Evolutionary conservation across 2,888 invertebrate genomes (phyloP).

Genomic region (Camptogramma bilineatum): DNA sequence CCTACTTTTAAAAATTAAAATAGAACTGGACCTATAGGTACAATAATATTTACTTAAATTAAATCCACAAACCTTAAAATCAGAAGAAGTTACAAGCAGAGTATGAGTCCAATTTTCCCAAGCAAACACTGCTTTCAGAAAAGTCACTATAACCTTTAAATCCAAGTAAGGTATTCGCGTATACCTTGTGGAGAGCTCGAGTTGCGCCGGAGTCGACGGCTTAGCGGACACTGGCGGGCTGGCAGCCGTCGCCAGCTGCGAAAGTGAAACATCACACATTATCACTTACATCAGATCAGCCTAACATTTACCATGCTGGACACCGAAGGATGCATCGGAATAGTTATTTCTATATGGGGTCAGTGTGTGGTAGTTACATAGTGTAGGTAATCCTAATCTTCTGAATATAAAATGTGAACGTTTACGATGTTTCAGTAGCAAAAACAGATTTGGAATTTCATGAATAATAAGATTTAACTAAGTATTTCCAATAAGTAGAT

Average conservation of each 20-base stretch:
- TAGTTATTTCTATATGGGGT: neutral
- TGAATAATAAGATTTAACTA: too few relatives aligned
- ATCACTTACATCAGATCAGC: constrained; percentile 70
- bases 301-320: constrained; percentile 70
- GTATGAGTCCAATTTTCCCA: constrained; percentile 6
- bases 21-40: too few relatives aligned
- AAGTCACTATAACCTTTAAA: constrained; percentile 32
- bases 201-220: constrained; percentile 71
- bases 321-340: constrained; percentile 25
- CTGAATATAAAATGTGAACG: too few relatives aligned
- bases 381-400: neutral
- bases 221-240: constrained; percentile 62
- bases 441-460: too few relatives aligned
- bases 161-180: constrained; percentile 43
- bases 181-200: constrained; percentile 54
- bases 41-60: too few relatives aligned
- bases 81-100: neutral
- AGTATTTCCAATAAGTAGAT: too few relatives aligned
- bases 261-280: constrained; percentile 77
- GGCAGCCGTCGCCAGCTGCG: constrained; percentile 58
- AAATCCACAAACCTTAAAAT: constrained; percentile 24
- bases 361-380: neutral
- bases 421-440: too few relatives aligned
- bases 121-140: constrained; percentile 19
- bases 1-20: too few relatives aligned